Conservation (phyloP, 2,888 invertebrate genomes). For the Silvanus unidentatus region DNA sequence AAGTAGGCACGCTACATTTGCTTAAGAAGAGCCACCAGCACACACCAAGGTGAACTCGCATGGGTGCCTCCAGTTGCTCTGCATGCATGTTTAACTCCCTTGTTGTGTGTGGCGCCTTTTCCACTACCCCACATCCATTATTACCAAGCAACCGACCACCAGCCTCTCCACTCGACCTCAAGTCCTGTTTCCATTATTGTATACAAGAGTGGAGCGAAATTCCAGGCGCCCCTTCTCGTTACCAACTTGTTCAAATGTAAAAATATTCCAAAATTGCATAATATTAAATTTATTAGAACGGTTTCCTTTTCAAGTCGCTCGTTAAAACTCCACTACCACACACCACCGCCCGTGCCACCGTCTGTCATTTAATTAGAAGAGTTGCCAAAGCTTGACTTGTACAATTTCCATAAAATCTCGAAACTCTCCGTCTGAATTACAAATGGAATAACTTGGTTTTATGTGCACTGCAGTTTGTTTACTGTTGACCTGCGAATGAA, state of each 20-base stretch:
- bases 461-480: constrained; percentile 20
- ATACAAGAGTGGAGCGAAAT: not conserved
- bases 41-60: constrained; percentile 30
- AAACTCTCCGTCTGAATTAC: constrained; percentile 5
- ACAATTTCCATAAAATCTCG: constrained; percentile 14
- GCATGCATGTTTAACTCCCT: constrained; percentile 37
- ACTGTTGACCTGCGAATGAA: constrained; percentile 20
- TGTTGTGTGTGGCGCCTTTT: constrained; percentile 27
- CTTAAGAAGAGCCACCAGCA: constrained; percentile 36
- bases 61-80: constrained; percentile 29
- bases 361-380: too few relatives aligned
- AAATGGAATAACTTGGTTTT: too few relatives aligned
- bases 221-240: too few relatives aligned
- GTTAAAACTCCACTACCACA: too few relatives aligned
- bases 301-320: too few relatives aligned
- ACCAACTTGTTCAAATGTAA: too few relatives aligned
- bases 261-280: too few relatives aligned
- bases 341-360: too few relatives aligned
- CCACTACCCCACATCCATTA: constrained; percentile 21
- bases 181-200: constrained; percentile 4
- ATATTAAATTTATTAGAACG: too few relatives aligned
- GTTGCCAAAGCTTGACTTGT: too few relatives aligned
- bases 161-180: constrained; percentile 3
- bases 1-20: constrained; percentile 40
- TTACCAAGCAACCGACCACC: constrained; percentile 23